phyloP scores from a whole-genome alignment of 2,888 invertebrate species.

The Yponomeuta sedellus region DNA sequence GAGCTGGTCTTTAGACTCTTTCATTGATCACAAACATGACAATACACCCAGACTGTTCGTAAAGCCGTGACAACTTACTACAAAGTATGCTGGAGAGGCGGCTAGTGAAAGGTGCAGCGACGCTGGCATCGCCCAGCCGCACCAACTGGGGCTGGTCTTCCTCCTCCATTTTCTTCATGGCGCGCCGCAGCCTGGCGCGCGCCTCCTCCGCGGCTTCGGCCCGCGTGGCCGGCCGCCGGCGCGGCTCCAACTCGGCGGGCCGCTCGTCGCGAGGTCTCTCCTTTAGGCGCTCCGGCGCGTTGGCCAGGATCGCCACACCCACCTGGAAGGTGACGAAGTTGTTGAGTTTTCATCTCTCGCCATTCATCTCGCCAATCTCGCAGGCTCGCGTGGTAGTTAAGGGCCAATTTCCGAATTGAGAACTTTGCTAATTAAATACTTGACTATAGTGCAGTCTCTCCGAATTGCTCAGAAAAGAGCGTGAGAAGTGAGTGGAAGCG shows the following conservation, averaged over 20 bases:
- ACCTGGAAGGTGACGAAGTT: constrained; percentile 44
- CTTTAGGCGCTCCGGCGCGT: constrained; percentile 79
- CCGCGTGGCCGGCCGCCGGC: constrained; percentile 31
- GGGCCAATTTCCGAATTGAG: no score
- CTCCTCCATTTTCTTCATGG: constrained; percentile 89
- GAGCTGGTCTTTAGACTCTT: no score
- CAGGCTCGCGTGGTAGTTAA: no score
- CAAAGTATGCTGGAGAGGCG: constrained; percentile 96
- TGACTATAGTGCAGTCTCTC: no score
- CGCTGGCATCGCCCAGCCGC: constrained; percentile 97
- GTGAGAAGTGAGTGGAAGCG: no score
- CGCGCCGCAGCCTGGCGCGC: constrained; percentile 66
- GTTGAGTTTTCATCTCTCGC: no score
- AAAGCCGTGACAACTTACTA: constrained; percentile 78
- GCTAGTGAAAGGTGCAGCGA: constrained; percentile 99
- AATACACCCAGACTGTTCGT: no score
- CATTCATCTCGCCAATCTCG: no score
- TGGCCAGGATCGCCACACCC: constrained; percentile 93
- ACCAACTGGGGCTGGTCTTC: constrained; percentile 92
- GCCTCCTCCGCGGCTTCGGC: constrained; percentile 48
- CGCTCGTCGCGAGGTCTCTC: constrained; percentile 36
- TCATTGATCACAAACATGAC: no score
- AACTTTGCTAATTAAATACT: no score
- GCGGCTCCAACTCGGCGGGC: constrained; percentile 79
- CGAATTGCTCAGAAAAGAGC: no score